Evolutionary conservation across 2,113 vertebrate genomes (phyloP), one percentile per base, ranked within the genome.

Genomic region (Atrichornis clamosus): DNA sequence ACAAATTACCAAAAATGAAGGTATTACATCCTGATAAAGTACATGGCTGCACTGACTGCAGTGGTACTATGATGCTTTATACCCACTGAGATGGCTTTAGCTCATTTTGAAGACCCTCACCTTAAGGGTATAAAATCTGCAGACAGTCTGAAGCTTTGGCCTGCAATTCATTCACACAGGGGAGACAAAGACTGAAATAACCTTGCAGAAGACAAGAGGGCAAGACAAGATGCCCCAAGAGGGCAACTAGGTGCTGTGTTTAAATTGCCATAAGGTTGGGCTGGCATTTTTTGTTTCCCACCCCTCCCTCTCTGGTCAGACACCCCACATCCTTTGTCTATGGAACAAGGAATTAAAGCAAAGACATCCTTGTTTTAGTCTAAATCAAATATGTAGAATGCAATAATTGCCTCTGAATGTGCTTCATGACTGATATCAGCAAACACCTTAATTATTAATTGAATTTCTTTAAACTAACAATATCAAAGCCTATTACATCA

Each of bases 381-480:
- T 64, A 74, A 67, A 92, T 86, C 85, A 92, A 79, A 68, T 72
- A 84, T 24, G 60, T 46, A 75, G 83, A 77, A 93, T 52, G 53
- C n/a, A 78, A 22, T 81, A 92, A 96, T 78, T 94, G 64, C 32
- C 62, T 93, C 83, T 84, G 90, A 93, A 89, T 75, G 28, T 77
- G 80, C 85, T 90, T 85, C 76, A 46, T 32, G 32, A 53, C 76
- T 65, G 80, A 75, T 94, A 95, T 46, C 80, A 89, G 83, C 76
- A 87, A 96, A 95, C 72, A 95, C 76, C 76, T 90, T 87, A 89
- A 94, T 94, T 94, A 96, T 94, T 95, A 94, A 95, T 82, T 89
- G 85, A 93, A 90, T 90, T 89, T 87, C 73, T 96, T 95, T 93
- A 95, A 92, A 86, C 63, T 77, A 93, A 77, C 83, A 28, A 14